Conservation (phyloP, 1,140 invertebrate genomes). For the Branchinecta lynchi region DNA sequence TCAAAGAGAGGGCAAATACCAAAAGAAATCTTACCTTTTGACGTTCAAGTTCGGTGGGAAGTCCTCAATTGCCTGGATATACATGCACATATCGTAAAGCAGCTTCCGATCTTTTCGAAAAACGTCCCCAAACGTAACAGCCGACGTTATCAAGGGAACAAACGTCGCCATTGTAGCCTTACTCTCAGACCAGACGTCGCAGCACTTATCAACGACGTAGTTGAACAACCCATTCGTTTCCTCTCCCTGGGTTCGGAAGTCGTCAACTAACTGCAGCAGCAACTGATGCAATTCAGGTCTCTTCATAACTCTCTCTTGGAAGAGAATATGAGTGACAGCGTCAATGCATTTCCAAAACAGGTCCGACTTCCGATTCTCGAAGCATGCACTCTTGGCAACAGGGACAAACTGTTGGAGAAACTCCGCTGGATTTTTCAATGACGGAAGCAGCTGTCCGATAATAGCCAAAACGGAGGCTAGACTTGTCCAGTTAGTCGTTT, state of each 20-base stretch:
- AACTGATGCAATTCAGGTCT: conserved; percentile 8
- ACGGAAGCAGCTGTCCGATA: background rate
- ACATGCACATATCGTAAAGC: background rate
- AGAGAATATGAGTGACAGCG: conserved; percentile 23
- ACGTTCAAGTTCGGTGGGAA: background rate
- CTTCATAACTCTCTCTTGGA: conserved; percentile 16
- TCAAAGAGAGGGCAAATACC: too few relatives aligned
- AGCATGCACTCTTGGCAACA: conserved; percentile 19
- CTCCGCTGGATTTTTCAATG: background rate
- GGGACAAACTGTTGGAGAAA: background rate
- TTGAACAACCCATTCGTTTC: background rate
- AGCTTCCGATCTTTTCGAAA: background rate
- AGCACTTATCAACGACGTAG: background rate
- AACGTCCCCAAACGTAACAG: background rate
- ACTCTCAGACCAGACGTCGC: background rate
- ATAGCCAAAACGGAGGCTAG: background rate
- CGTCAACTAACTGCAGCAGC: conserved; percentile 11
- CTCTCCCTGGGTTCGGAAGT: conserved; percentile 11
- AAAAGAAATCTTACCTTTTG: background rate
- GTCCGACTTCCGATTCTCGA: conserved; percentile 27
- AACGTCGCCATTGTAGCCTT: background rate
- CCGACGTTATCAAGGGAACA: conserved; percentile 7
- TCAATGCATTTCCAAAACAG: conserved; percentile 27
- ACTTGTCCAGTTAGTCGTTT: background rate
- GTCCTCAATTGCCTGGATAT: background rate